Evolutionary conservation across 2,113 vertebrate species (phyloP).

Genomic region (Gambusia affinis): DNA sequence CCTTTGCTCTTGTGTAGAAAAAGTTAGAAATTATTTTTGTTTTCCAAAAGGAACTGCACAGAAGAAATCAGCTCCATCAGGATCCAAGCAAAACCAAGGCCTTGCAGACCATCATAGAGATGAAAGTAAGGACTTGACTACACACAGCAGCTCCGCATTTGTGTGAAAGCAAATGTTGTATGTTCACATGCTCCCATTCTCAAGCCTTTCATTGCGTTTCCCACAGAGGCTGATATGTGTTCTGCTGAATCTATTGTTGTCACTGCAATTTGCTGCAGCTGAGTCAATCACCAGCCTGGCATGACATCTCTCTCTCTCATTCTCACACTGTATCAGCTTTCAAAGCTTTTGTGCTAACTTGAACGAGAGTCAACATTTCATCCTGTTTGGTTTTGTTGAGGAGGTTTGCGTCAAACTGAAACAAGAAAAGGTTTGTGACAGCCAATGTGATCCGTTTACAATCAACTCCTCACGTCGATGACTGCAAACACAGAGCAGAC

Average conservation of each 20-base stretch:
- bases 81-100: slow-evolving; percentile 98
- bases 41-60: slow-evolving; percentile 90
- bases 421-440: slow-evolving; percentile 15
- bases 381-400: background rate
- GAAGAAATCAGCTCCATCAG: slow-evolving; percentile 93
- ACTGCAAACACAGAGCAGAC: background rate
- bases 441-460: background rate
- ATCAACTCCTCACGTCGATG: background rate
- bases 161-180: slow-evolving; percentile 10
- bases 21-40: slow-evolving; percentile 44
- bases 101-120: slow-evolving; percentile 98
- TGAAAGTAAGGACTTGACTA: slow-evolving; percentile 86
- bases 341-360: slow-evolving; percentile 47
- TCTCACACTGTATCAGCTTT: slow-evolving; percentile 17
- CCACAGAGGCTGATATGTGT: slow-evolving; percentile 21
- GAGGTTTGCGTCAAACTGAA: background rate
- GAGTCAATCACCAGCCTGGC: slow-evolving; percentile 46
- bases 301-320: slow-evolving; percentile 12
- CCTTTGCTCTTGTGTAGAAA: background rate
- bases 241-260: slow-evolving; percentile 34
- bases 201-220: background rate
- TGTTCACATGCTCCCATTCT: slow-evolving; percentile 1
- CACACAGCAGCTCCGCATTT: background rate
- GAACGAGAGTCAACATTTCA: slow-evolving; percentile 36
- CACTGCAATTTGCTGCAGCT: slow-evolving; percentile 47